Base-by-base conservation (phyloP, 2,113 vertebrate species). In the Okapia johnstoni region DNA sequence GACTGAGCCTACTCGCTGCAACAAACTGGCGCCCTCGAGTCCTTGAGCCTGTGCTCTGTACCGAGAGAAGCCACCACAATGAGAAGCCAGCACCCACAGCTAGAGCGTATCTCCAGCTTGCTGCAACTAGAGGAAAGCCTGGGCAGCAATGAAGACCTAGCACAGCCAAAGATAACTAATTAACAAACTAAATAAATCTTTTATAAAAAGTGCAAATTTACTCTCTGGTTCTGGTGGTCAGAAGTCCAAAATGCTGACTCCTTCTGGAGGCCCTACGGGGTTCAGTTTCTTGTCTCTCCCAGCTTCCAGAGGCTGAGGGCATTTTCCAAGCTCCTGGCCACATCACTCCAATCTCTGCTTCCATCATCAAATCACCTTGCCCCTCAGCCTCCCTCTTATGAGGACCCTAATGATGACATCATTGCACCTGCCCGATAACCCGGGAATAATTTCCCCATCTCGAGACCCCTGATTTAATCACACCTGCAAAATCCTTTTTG, bases 351-450 rank as follows among this genome's bases (percentile, higher is more conserved):
- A 3, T 25, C 58, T 76, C 88, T 58, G 28, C 23, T 52, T 55
- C n/a, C 50, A 28, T 33, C 3, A 0, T 25, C n/a, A 9, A 1
- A 5, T 16, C 13, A 2, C 17, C 30, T 66, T 11, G 48, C 33
- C 76, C 63, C 16, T 40, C 80, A 1, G 2, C 36, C 13, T 70
- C 19, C 40, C 15, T 30, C 21, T 66, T 55, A 25, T 0, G 30
- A 90, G 76, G 30, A 25, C 28, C 26, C 48, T 40, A 1, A 52
- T 4, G 11, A 26, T 28, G 7, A 19, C 11, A 5, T 54, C 46
- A 23, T 46, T 19, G 33, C 40, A 46, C 5, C 16, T 54, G 13
- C 17, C 28, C 0, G 13, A 30, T 13, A 46, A n/a, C 8, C 23
- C 76, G 50, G 46, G 25, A 12, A 12, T 30, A 3, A n/a, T 58